phyloP scores from a whole-genome alignment of 2,113 vertebrate genomes.

The Gambusia holbrooki region DNA sequence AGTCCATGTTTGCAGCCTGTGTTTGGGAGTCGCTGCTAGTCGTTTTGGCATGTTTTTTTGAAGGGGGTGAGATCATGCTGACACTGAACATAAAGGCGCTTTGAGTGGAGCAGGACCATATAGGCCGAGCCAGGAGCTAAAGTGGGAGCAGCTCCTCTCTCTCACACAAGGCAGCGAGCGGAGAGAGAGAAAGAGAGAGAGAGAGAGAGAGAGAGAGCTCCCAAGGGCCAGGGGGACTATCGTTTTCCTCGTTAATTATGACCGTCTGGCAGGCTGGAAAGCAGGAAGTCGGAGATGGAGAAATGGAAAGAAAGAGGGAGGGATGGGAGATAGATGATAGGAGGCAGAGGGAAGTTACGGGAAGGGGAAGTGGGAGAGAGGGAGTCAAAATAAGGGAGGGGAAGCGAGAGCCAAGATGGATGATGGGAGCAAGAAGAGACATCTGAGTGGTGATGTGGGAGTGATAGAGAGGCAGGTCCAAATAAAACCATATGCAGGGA shows the following conservation, averaged over 20 bases:
- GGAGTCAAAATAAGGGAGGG: constrained; percentile 66
- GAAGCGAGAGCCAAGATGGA: constrained; percentile 64
- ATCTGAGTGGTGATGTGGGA: constrained; percentile 46
- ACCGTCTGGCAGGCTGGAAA: constrained; percentile 82
- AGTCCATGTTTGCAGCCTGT: constrained; percentile 64
- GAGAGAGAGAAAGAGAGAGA: constrained; percentile 70
- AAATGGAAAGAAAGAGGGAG: constrained; percentile 69
- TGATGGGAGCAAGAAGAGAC: constrained; percentile 60
- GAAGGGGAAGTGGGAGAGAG: constrained; percentile 11
- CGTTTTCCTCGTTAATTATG: constrained; percentile 84
- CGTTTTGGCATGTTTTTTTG: constrained; percentile 76
- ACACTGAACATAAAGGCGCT: constrained; percentile 81
- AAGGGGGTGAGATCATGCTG: constrained; percentile 81
- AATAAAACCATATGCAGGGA: constrained; percentile 72
- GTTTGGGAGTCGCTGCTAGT: constrained; percentile 73
- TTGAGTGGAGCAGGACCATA: constrained; percentile 76
- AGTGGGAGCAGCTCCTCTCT: constrained; percentile 55
- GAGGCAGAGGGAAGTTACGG: constrained; percentile 18
- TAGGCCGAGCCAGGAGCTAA: constrained; percentile 78
- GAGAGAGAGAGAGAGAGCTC: constrained; percentile 74
- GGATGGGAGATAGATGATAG: constrained; percentile 70
- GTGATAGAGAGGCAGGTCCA: constrained; percentile 63
- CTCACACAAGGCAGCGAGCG: constrained; percentile 69
- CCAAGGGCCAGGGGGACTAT: constrained; percentile 80
- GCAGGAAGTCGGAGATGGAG: constrained; percentile 80